Evolutionary conservation across 2,113 vertebrate genomes (phyloP), one percentile per base, ranked within the genome.

Genomic region (Crocuta crocuta): DNA sequence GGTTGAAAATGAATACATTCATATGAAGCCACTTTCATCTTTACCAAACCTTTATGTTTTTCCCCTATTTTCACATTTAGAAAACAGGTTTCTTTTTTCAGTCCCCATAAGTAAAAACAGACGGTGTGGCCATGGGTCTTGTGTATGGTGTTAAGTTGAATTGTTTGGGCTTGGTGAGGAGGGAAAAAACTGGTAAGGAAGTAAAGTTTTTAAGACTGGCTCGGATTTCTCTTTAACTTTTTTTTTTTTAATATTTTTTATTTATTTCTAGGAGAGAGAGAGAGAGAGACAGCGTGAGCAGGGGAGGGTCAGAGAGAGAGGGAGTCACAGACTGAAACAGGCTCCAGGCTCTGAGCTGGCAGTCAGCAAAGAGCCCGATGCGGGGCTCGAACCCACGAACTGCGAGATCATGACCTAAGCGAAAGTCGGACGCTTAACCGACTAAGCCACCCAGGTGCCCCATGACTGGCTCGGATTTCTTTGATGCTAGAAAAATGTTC

Each of bases 1-100:
- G 71, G 33, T 84, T 93, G 45, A 91, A 82, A 89, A 91, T 33
- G 68, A 45, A 81, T 73, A 71, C 53, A 63, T 95, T 17, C 53
- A 65, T 71, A 35, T 48, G 53, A 80, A 93, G 23, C 43, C 23
- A 1, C 61, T 79, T 65, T 39, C 53, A 17, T 66, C 28, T 76
- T 9, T 48, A 26, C n/a, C 70, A 61, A 28, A 83, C 43, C 79
- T 92, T 96, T 55, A 12, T 33, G 43, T 70, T 95, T 45, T 23
- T 3, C 43, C 39, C 39, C 65, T 45, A 4, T 93, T 82, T 96
- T 88, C 45, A 63, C 21, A 86, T 93, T 85, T 82, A 31, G 28
- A 82, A 55, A 89, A 88, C 50, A 83, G 45, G 50, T 82, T 74
- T 65, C 74, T 73, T 53, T 73, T n/a, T 58, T 58, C 28, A 13